phyloP scores from a whole-genome alignment of 2,888 invertebrate species.

The Agrypnus murinus region DNA sequence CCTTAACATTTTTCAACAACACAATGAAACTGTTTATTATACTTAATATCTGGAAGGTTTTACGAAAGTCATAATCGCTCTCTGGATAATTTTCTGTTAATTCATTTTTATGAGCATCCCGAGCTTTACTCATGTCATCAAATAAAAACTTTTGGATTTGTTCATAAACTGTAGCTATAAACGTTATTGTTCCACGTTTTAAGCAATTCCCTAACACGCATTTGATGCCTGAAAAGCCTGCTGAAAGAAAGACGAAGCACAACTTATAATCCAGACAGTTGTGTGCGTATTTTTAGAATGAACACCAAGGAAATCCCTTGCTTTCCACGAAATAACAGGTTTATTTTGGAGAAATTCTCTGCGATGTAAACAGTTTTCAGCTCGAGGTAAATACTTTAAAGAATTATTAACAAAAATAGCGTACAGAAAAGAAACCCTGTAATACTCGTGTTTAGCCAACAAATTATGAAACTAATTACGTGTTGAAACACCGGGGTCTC shows the following conservation, averaged over 20 bases:
- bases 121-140: slow-evolving; percentile 16
- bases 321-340: no score
- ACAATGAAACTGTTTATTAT: no score
- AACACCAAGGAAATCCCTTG: slow-evolving; percentile 8
- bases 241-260: slow-evolving; percentile 11
- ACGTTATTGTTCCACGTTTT: slow-evolving; percentile 9
- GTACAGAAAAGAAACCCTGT: slow-evolving; percentile 4
- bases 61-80: slow-evolving; percentile 6
- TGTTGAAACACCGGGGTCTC: slow-evolving; percentile 22
- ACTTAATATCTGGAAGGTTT: neutral
- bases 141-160: slow-evolving; percentile 26
- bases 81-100: slow-evolving; percentile 19
- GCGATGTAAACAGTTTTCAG: neutral
- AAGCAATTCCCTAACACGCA: slow-evolving; percentile 17
- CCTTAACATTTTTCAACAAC: no score
- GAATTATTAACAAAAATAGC: slow-evolving; percentile 24
- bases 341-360: no score
- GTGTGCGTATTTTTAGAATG: slow-evolving; percentile 12
- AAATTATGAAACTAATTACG: slow-evolving; percentile 33
- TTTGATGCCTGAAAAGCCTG: slow-evolving; percentile 9
- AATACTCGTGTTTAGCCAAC: slow-evolving; percentile 17
- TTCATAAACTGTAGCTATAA: slow-evolving; percentile 13
- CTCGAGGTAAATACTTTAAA: slow-evolving; percentile 15
- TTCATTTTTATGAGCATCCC: slow-evolving; percentile 15
- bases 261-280: slow-evolving; percentile 22